Base-by-base conservation (phyloP, 37 sponge, comb jelly and placozoan species). In the Ianthella basta region DNA sequence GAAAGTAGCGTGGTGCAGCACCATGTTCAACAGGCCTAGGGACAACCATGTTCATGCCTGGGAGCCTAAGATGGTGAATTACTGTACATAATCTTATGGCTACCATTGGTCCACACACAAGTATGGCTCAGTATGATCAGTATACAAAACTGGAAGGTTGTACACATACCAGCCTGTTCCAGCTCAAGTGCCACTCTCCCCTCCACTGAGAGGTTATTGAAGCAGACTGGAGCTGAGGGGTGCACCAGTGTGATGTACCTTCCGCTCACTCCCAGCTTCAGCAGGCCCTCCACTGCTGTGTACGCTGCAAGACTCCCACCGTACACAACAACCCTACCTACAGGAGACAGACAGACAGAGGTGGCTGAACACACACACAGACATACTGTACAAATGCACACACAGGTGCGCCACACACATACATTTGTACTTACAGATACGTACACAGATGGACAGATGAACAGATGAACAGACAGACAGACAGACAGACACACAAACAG, bases 221-320 rank as follows among this genome's bases (percentile, higher is more conserved):
- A 96, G 61, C 82, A 78, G n/a, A 77, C 13, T 21, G 70, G 81
- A n/a, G 59, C 56, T 20, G 56, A 82, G 23, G 93, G 93, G 20
- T 61, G 85, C 14, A 88, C 85, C 56, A 90, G 68, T 24, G 60
- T 54, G 18, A 95, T 85, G 20, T 57, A 38, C 23, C 83, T 57
- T 19, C 85, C 87, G 21, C 57, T 37, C 21, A 92, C 53, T 8
- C 89, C 91, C 4, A 24, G 60, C 35, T 41, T 53, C 19, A 95
- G 81, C 8, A 92, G 79, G 38, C 80, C 61, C n/a, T 90, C 80
- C 20, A 95, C 56, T 14, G 83, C 64, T 30, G 88, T 84, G 86
- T 78, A 92, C 53, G 88, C 88, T 37, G 55, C 81, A 59, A 95
- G 65, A 0, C 73, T 40, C 38, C 84, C 66, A 35, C 96, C 96